Evolutionary conservation across 2,797 vertebrate species (phyloP).

Genomic region (Cynopterus sphinx): DNA sequence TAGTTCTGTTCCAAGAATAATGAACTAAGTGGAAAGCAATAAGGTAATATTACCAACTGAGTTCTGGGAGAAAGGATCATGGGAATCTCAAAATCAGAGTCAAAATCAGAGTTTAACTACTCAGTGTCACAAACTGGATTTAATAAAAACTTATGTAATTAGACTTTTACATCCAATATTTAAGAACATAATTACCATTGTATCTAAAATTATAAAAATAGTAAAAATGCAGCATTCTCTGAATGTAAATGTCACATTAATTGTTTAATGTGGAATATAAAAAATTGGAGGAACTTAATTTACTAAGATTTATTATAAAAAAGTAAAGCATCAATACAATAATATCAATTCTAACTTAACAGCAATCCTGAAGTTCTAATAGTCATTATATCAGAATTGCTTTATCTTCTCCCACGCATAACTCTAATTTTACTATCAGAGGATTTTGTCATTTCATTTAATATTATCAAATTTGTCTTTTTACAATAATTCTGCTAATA

Average conservation of each 20-base stretch:
- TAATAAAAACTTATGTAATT: slow-evolving; percentile 29
- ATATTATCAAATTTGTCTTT: slow-evolving; percentile 33
- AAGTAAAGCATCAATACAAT: neutral
- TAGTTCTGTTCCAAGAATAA: neutral
- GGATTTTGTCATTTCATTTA: slow-evolving; percentile 28
- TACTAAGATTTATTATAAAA: slow-evolving; percentile 27
- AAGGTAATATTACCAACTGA: neutral
- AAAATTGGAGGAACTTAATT: slow-evolving; percentile 41
- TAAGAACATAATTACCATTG: slow-evolving; percentile 31
- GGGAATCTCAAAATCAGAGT: slow-evolving; percentile 23
- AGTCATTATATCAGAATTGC: slow-evolving; percentile 26
- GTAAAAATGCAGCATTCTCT: neutral
- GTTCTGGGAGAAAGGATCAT: neutral
- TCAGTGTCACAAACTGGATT: slow-evolving; percentile 14
- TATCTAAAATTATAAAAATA: slow-evolving; percentile 49
- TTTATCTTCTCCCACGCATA: neutral
- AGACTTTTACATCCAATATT: slow-evolving; percentile 16
- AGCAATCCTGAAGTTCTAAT: neutral
- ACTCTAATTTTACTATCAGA: slow-evolving; percentile 38
- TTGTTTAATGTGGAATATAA: neutral
- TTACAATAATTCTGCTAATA: slow-evolving; percentile 47
- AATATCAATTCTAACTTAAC: slow-evolving; percentile 41
- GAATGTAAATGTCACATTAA: slow-evolving; percentile 10
- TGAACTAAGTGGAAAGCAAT: slow-evolving; percentile 1
- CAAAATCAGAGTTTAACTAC: slow-evolving; percentile 18